Evolutionary conservation across 1,140 invertebrate genomes (phyloP).

Genomic region (Atopsyche davidsoni): DNA sequence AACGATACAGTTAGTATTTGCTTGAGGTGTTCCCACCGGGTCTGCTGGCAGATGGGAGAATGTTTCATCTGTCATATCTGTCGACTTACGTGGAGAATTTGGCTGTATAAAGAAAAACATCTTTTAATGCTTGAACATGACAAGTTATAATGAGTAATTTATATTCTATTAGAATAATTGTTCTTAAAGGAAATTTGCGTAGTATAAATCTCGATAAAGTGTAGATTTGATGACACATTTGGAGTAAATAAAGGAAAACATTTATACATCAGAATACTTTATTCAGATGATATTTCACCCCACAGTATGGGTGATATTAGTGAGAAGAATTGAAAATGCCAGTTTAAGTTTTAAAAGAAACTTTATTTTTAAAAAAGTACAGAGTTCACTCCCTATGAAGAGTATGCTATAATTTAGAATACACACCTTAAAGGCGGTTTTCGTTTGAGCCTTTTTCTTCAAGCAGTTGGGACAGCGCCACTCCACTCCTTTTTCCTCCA

Average conservation of each 20-base stretch:
- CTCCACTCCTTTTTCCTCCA: conserved; percentile 83
- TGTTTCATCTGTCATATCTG: conserved; percentile 17
- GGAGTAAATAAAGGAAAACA: too few species aligned
- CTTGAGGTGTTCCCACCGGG: conserved; percentile 1
- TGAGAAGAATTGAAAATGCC: too few species aligned
- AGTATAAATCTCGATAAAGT: too few species aligned
- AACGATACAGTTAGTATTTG: conserved; percentile 58
- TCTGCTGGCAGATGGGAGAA: conserved; percentile 13
- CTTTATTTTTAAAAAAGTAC: conserved; percentile 17
- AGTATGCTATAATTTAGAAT: conserved; percentile 6
- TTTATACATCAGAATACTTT: too few species aligned
- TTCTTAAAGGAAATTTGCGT: background rate
- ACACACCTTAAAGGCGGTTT: conserved; percentile 14
- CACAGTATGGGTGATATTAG: too few species aligned
- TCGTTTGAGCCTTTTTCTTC: conserved; percentile 50
- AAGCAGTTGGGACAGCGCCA: conserved; percentile 87
- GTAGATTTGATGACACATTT: too few species aligned
- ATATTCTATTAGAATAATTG: background rate
- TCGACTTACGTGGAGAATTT: conserved; percentile 18
- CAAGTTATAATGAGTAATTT: conserved; percentile 2
- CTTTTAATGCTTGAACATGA: too few species aligned
- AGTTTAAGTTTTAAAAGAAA: conserved; percentile 7
- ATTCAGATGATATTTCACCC: too few species aligned
- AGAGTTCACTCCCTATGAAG: conserved; percentile 5
- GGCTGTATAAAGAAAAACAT: conserved; percentile 6